Base-by-base conservation (phyloP, 64 coral and sea anemone genomes). In the Acropora tenuis region DNA sequence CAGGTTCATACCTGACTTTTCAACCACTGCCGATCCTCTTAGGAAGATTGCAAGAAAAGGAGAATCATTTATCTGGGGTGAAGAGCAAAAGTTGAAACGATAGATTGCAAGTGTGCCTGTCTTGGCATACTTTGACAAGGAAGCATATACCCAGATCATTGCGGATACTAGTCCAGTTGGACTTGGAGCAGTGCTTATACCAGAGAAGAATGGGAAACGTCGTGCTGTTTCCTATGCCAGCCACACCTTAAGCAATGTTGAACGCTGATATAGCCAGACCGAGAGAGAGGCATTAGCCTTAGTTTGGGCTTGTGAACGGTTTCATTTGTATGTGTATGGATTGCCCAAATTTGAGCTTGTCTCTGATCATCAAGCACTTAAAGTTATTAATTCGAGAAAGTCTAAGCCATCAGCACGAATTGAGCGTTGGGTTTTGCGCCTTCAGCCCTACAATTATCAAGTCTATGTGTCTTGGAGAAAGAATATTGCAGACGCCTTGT, bases 401-500 rank as follows among this genome's bases (percentile, higher is more conserved):
- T 66, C 61, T 9, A 82, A 52, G 10, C 43, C 49, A 50, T 82
- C 79, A 82, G 79, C 46, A 15, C 8, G 13, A 48, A 78, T 78
- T 50, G 76, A 78, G 48, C 13, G 46, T 1, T 78, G 47, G 76
- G 76, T 48, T 50, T 45, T 78, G 47, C 47, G 48, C 13, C 43
- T 78, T 15, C 76, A 78, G 15, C 46, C 76, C 15, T 52, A 52
- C 46, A 87, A 87, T 20, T 74, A 87, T 71, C 59, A 75, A 73
- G 84, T 87, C 19, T 82, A 71, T 17, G 61, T 66, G 8, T 17
- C 61, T 0, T 69, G 18, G 3, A 73, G 53, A 9, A 67, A 72
- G 18, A 86, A 86, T 67, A 72, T 86, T n/a, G 61, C 83, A 8
- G 83, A 71, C 12, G 83, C 83, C 63, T 59, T 86, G 18, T 86